Base-by-base conservation (phyloP, 2,888 invertebrate genomes). In the Aphodius granarius region DNA sequence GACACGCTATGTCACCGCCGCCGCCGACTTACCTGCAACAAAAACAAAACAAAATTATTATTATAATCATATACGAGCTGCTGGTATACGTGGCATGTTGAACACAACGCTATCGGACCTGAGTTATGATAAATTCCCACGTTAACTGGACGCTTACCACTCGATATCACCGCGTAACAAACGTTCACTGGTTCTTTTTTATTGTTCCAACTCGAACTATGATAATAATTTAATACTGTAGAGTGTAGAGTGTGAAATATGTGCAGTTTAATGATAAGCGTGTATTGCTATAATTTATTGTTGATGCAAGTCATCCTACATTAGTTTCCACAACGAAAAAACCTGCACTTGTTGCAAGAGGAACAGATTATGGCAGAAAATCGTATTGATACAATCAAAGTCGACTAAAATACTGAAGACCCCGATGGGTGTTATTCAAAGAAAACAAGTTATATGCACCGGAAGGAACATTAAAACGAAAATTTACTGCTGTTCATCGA, bases 1-100 rank as follows among this genome's bases (percentile, higher is more conserved):
- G 75, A 79, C 84, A 84, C 84, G 83, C 84, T 82, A 83, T 80
- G 80, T 77, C 78, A 79, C 74, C 78, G 79, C 77, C 80, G 78
- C 73, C 76, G 75, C 76, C 73, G 77, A 80, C 80, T 80, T 79
- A 81, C 81, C 81, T 81, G 80, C 78, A 80, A 81, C 77, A 75
- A 79, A 79, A 79, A 78, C 22, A 68, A 68, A 68, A 68, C 68
- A 22, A 68, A 21, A 68, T 68, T 68, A 68, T 68, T 68, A 68
- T 68, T 68, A 68, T 68, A 68, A 68, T 68, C 68, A 68, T 68
- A 68, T 68, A 68, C 68, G 68, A 68, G 21, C 68, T 20, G 68
- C 68, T 22, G 21, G 19, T 68, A 68, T 68, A 68, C 68, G 68
- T 68, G 68, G 68, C 68, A 68, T 68, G 68, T 68, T 68, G 21